phyloP scores from a whole-genome alignment of 2,113 vertebrate species.

The Eurystomus gularis region DNA sequence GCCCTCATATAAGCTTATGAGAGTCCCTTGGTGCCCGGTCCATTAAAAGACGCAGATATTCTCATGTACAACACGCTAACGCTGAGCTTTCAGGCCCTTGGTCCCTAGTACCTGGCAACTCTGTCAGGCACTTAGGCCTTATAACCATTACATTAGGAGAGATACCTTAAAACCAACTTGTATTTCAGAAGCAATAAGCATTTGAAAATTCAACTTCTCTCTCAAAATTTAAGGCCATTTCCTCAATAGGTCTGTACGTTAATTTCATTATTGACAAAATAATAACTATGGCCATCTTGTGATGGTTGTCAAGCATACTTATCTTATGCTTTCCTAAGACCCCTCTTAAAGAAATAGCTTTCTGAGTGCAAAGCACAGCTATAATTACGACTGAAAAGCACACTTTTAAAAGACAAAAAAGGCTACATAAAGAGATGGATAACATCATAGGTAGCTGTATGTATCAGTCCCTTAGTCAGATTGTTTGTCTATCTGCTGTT shows the following conservation, averaged over 20 bases:
- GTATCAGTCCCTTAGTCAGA: background rate
- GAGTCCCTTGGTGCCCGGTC: background rate
- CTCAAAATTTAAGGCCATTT: background rate
- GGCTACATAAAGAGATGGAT: background rate
- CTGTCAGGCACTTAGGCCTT: background rate
- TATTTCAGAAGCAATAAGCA: background rate
- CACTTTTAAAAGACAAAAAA: background rate
- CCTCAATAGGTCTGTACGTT: background rate
- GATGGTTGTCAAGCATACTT: background rate
- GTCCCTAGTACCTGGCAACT: background rate
- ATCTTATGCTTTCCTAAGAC: background rate
- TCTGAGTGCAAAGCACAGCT: background rate
- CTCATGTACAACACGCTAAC: background rate
- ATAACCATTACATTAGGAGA: background rate
- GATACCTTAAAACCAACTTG: background rate
- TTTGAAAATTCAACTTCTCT: background rate
- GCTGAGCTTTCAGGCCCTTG: background rate
- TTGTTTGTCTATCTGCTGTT: constrained; percentile 23
- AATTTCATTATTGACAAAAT: background rate
- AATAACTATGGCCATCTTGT: background rate
- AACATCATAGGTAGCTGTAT: background rate
- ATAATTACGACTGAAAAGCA: background rate
- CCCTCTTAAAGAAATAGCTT: background rate
- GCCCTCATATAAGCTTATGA: background rate
- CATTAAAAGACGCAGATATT: background rate